A percentile compares a stretch with the other conserved stretches of the same genome.
phyloP scores from a whole-genome alignment of 2,888 invertebrate species.

The Ochlodes sylvanus region DNA sequence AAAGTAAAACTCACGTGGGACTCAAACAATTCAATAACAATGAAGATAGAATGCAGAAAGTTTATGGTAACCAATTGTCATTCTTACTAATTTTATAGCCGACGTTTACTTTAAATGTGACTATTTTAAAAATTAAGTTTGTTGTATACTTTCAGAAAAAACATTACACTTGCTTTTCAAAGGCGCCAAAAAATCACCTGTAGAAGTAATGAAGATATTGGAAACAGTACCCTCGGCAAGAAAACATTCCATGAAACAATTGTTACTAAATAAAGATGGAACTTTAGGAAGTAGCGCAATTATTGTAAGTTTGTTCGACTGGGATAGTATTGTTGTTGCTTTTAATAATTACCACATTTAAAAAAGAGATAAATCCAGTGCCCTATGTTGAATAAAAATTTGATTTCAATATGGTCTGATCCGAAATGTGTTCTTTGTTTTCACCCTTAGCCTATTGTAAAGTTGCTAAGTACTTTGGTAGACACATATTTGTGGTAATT shows the following conservation, averaged over 20 bases:
- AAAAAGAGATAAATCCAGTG: too few species aligned
- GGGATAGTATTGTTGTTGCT: too few species aligned
- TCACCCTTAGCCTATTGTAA: too few species aligned
- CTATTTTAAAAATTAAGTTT: not conserved
- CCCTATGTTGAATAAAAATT: too few species aligned
- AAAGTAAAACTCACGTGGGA: constrained; percentile 75
- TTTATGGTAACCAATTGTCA: constrained; percentile 62
- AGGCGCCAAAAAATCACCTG: constrained; percentile 65
- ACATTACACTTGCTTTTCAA: constrained; percentile 67
- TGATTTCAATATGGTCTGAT: too few species aligned
- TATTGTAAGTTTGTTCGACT: constrained; percentile 53
- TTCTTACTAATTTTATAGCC: not conserved
- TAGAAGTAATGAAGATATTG: constrained; percentile 42
- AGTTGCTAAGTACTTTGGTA: too few species aligned
- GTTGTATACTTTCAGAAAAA: constrained; percentile 58
- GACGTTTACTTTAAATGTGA: not conserved
- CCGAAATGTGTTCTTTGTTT: too few species aligned
- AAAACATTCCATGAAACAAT: constrained; percentile 69
- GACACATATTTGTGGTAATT: too few species aligned
- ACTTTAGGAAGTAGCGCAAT: constrained; percentile 60
- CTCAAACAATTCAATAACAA: constrained; percentile 76
- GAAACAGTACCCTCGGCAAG: constrained; percentile 44
- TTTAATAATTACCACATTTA: too few species aligned
- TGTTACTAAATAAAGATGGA: constrained; percentile 71
- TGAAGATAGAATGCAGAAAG: constrained; percentile 69